A percentile compares a stretch with the other conserved stretches of the same genome.
Evolutionary conservation across 2,113 vertebrate genomes (phyloP).

Genomic region (Microtus montanus): DNA sequence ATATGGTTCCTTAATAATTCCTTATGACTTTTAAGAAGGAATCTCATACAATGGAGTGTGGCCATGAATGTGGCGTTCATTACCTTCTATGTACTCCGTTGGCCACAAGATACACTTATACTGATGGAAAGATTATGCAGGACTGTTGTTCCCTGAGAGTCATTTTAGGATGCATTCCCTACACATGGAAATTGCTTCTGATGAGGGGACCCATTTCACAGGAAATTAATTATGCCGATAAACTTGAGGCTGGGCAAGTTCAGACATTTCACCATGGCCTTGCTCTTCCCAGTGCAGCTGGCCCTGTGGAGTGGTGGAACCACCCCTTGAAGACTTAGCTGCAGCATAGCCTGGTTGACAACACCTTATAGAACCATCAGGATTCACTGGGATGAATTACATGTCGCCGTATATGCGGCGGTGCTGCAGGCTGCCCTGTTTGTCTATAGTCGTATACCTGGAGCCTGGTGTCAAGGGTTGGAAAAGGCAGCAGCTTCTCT

Average conservation of each 20-base stretch:
- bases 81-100: not conserved
- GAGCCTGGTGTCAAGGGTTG: too few relatives aligned
- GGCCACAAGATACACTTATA: not conserved
- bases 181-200: not conserved
- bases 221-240: not conserved
- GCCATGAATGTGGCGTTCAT: not conserved
- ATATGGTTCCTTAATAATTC: not conserved
- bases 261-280: not conserved
- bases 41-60: not conserved
- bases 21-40: not conserved
- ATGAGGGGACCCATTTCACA: not conserved
- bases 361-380: not conserved
- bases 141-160: not conserved
- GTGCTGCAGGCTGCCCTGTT: not conserved
- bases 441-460: not conserved
- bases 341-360: not conserved
- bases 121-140: not conserved
- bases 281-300: not conserved
- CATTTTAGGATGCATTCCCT: not conserved
- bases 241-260: not conserved
- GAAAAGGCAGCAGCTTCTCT: not conserved
- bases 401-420: too few relatives aligned
- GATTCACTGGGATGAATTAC: too few relatives aligned
- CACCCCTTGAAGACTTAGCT: not conserved
- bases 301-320: not conserved